phyloP scores from a whole-genome alignment of 2,888 invertebrate species.

The Hetaerina titia region DNA sequence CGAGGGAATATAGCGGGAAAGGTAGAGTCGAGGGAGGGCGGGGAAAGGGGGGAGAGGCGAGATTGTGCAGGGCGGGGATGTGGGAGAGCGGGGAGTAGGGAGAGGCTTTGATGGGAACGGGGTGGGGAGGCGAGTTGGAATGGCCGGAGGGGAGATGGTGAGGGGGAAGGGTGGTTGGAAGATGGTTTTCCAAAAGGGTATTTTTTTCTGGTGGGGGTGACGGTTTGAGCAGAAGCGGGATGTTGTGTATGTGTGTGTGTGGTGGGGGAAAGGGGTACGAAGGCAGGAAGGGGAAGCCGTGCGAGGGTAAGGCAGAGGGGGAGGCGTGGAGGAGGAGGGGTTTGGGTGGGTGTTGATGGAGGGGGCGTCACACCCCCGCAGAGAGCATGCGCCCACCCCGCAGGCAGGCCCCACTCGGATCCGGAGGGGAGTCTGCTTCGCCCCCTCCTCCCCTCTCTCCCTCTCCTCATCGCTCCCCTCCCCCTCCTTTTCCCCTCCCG shows the following conservation, averaged over 20 bases:
- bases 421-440: background rate
- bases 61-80: background rate
- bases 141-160: background rate
- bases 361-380: conserved; percentile 26
- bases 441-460: background rate
- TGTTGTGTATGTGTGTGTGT: background rate
- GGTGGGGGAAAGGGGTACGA: background rate
- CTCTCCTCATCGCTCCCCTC: background rate
- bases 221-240: background rate
- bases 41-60: background rate
- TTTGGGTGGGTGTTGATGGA: background rate
- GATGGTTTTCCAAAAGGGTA: conserved; percentile 15
- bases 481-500: background rate
- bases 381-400: conserved; percentile 46
- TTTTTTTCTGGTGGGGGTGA: background rate
- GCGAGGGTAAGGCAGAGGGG: background rate
- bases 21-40: background rate
- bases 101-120: background rate
- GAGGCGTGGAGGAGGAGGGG: background rate
- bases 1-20: background rate
- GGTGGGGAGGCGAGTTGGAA: background rate
- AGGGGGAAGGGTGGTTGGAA: background rate
- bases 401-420: conserved; percentile 30
- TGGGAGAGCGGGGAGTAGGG: background rate
- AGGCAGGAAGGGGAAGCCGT: background rate